Percentiles rank a stretch among this genome's conserved stretches.
These are phyloP conservation scores for Gnatocerus cornutus DNA, from an alignment of 2,888 invertebrate genomes.

Conservation along the genomic window DNA sequence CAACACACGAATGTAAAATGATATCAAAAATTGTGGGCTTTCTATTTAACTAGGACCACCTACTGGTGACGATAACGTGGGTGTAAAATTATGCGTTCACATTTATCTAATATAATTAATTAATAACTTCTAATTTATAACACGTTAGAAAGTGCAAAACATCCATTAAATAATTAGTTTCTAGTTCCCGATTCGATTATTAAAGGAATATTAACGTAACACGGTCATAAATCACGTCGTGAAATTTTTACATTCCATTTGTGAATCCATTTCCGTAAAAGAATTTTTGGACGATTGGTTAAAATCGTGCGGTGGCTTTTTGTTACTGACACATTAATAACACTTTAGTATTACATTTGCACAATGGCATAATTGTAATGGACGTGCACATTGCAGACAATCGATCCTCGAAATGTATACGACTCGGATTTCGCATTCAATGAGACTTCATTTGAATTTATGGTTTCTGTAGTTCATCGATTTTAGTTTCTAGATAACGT, in stretches of 20 bases:
- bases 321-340: slow-evolving; percentile 44
- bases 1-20: no score
- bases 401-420: slow-evolving; percentile 58
- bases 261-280: slow-evolving; percentile 14
- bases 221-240: background rate
- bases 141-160: slow-evolving; percentile 10
- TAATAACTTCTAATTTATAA: slow-evolving; percentile 30
- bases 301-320: slow-evolving; percentile 10
- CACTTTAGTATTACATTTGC: slow-evolving; percentile 48
- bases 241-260: slow-evolving; percentile 12
- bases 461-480: slow-evolving; percentile 61
- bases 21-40: background rate
- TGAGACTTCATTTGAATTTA: slow-evolving; percentile 61
- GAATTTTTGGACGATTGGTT: slow-evolving; percentile 23
- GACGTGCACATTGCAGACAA: slow-evolving; percentile 54
- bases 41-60: slow-evolving; percentile 22
- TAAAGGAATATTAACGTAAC: slow-evolving; percentile 2
- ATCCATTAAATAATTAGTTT: slow-evolving; percentile 20
- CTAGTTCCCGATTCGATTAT: background rate
- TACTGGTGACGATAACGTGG: slow-evolving; percentile 13
- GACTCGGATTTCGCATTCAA: slow-evolving; percentile 60
- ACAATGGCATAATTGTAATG: slow-evolving; percentile 58
- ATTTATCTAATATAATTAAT: slow-evolving; percentile 18
- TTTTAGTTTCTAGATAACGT: slow-evolving; percentile 59
- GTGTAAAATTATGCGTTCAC: slow-evolving; percentile 28